Evolutionary conservation across 2,888 invertebrate genomes (phyloP).

Genomic region (Latrodectus hesperus): DNA sequence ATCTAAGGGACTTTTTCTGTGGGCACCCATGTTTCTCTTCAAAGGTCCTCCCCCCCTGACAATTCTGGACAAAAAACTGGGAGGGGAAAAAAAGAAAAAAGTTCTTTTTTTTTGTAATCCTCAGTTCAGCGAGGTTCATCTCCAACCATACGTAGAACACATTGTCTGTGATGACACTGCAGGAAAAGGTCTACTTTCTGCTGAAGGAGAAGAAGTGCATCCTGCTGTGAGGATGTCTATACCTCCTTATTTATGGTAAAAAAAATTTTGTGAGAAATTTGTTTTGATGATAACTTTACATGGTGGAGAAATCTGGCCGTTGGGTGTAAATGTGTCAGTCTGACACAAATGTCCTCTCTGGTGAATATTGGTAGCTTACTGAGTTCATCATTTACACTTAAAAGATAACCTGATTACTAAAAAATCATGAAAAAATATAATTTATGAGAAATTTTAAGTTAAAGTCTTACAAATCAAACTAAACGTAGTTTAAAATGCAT

Average conservation of each 20-base stretch:
- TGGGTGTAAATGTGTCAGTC: no score
- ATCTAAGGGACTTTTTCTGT: slow-evolving; percentile 43
- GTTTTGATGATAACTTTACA: no score
- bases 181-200: not conserved
- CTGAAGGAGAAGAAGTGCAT: slow-evolving; percentile 16
- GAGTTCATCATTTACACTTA: no score
- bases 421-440: no score
- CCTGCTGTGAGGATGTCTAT: slow-evolving; percentile 21
- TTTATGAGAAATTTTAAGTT: no score
- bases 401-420: no score
- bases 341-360: no score
- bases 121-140: slow-evolving; percentile 1
- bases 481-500: no score
- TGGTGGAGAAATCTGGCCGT: no score
- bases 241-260: not conserved
- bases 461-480: no score
- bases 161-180: slow-evolving; percentile 62
- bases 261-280: not conserved
- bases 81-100: slow-evolving; percentile 26
- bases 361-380: no score
- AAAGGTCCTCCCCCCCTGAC: slow-evolving; percentile 58
- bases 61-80: slow-evolving; percentile 6
- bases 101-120: not conserved
- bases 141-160: slow-evolving; percentile 9
- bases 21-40: slow-evolving; percentile 58